These are phyloP conservation scores for Mus pahari DNA, from an alignment of 2,113 vertebrate species.

Conservation along the genomic window DNA sequence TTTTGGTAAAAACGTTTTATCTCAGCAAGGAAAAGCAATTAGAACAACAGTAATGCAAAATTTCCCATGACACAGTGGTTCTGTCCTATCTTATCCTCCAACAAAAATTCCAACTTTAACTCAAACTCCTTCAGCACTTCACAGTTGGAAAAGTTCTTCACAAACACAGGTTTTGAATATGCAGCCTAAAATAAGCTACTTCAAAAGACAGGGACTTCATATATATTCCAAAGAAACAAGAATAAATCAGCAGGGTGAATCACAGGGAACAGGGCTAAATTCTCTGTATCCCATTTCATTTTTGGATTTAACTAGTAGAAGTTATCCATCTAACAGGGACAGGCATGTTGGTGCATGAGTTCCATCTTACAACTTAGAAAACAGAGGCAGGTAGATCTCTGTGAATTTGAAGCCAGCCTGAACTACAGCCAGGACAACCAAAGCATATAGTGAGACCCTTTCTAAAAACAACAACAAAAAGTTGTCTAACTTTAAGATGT, in stretches of 20 bases:
- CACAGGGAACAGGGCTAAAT: neutral
- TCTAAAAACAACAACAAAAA: neutral
- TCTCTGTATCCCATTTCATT: neutral
- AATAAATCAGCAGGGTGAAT: neutral
- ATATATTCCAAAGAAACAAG: neutral
- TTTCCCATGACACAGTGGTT: neutral
- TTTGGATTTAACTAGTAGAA: constrained; percentile 14
- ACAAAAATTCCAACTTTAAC: neutral
- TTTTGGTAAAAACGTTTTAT: neutral
- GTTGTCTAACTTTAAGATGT: constrained; percentile 32
- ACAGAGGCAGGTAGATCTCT: neutral
- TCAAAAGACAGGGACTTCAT: neutral
- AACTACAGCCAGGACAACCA: neutral
- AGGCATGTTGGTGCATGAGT: neutral
- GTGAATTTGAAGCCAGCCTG: neutral
- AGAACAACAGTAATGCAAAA: neutral
- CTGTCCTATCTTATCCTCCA: neutral
- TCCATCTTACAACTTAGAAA: neutral
- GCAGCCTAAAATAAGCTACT: neutral
- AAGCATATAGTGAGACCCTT: neutral
- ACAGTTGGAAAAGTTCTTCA: neutral
- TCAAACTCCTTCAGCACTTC: neutral
- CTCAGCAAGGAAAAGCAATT: neutral
- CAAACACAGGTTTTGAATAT: neutral
- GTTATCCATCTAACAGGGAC: neutral